Evolutionary conservation across 2,888 invertebrate species (phyloP), one percentile per base, ranked within the genome.

Genomic region (Kuschelorhynchus macadamiae): DNA sequence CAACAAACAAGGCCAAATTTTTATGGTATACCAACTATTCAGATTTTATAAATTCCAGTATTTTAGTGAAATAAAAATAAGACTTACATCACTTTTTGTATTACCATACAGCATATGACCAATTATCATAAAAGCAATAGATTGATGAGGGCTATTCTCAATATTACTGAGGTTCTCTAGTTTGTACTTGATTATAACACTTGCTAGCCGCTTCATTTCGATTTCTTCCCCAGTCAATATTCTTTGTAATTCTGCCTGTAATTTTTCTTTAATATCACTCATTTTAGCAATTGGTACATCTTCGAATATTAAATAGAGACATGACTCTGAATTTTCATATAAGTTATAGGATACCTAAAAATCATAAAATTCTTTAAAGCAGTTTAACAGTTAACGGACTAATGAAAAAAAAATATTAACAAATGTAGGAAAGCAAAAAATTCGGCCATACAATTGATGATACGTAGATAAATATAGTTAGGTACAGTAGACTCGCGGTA

Each of bases 41-140:
- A n/a, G n/a, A n/a, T n/a, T n/a, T n/a, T n/a, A n/a, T n/a, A n/a
- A n/a, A n/a, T n/a, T n/a, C n/a, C n/a, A n/a, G n/a, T n/a, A n/a
- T n/a, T n/a, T n/a, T n/a, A n/a, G n/a, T n/a, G n/a, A n/a, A n/a
- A n/a, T n/a, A n/a, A n/a, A 7, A 32, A 44, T 20, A n/a, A 63
- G 55, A 85, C 88, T 88, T 81, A 94, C 93, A 81, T 94, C 91
- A 72, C 89, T 84, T 72, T 90, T 87, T 44, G 86, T 88, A 57
- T 89, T 87, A 11, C 95, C 94, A 82, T 95, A 96, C 21, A 97
- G 84, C 78, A 93, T 91, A 80, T 96, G 94, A 0, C 92, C 92
- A 72, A 96, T 93, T 56, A 93, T 86, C 75, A 91, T 88, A 79
- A 90, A 91, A 0, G 94, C 92, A 52, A 96, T 85, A 0, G 90